Conservation (phyloP, 2,888 invertebrate genomes). For the Escarpia spicata region DNA sequence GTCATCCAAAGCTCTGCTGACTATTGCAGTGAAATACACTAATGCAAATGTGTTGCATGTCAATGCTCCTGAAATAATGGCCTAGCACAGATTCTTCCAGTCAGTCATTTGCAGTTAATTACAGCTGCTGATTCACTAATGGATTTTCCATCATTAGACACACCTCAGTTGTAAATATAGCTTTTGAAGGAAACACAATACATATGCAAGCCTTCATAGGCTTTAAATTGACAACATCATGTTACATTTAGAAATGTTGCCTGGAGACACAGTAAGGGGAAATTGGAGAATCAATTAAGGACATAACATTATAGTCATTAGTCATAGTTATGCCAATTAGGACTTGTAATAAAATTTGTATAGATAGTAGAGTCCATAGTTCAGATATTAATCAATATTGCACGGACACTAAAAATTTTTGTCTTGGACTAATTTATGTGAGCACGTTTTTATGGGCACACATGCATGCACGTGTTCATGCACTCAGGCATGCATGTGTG, state of each 20-base stretch:
- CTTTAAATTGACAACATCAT: not conserved
- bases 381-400: too few relatives aligned
- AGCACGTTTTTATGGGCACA: not conserved
- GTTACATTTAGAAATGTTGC: conserved; percentile 3
- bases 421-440: not conserved
- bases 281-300: not conserved
- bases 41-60: too few relatives aligned
- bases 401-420: too few relatives aligned
- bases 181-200: not conserved
- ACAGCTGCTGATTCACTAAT: not conserved
- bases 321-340: not conserved
- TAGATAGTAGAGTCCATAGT: too few relatives aligned
- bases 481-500: too few relatives aligned
- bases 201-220: not conserved
- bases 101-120: not conserved
- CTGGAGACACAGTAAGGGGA: not conserved
- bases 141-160: not conserved
- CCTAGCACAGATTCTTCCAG: not conserved
- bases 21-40: too few relatives aligned
- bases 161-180: not conserved
- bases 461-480: too few relatives aligned
- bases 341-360: not conserved
- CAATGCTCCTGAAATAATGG: not conserved
- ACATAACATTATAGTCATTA: not conserved
- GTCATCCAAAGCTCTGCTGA: too few relatives aligned